Base-by-base conservation (phyloP, 2,888 invertebrate genomes). In the Idaea straminata region DNA sequence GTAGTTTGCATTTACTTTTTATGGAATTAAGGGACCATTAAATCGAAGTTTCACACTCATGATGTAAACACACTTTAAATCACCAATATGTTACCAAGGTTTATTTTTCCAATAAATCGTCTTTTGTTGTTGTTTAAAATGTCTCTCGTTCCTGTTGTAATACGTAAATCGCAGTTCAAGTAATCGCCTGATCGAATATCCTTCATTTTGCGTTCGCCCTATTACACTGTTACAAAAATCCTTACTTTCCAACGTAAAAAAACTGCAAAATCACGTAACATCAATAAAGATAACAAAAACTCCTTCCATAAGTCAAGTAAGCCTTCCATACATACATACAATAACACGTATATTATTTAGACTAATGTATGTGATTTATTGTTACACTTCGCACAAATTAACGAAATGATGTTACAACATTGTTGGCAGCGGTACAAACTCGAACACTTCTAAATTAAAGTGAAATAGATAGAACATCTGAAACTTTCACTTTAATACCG, bases 321-420 rank as follows among this genome's bases (percentile, higher is more conserved):
- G 25, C 47, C 47, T 47, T 47, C 47, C 47, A 47, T 47, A 47
- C 7, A 47, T 47, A 47, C 47, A 47, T 47, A 47, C 47, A 13
- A 47, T 47, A 47, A 13, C 47, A 47, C 47, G 47, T 47, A 7
- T 47, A 47, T 47, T 47, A 47, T 47, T 47, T 47, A 47, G 47
- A 47, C 47, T 47, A 47, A 47, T 47, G 47, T 47, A 7, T 47
- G 7, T 47, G 47, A 47, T 47, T 47, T 47, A 47, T 47, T 10
- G 47, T 47, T 47, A 47, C 47, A 47, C 47, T 47, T 47, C 47
- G 47, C 47, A 47, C 47, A 47, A 47, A 47, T 47, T 47, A 47
- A 47, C 47, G 47, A 47, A 47, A 47, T 47, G 47, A 47, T 47
- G 47, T 47, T 13, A 47, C 47, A 47, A 47, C 47, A 47, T 47